These are phyloP conservation scores for Harmothoe impar DNA, from an alignment of 2,888 invertebrate species.

Conservation along the genomic window DNA sequence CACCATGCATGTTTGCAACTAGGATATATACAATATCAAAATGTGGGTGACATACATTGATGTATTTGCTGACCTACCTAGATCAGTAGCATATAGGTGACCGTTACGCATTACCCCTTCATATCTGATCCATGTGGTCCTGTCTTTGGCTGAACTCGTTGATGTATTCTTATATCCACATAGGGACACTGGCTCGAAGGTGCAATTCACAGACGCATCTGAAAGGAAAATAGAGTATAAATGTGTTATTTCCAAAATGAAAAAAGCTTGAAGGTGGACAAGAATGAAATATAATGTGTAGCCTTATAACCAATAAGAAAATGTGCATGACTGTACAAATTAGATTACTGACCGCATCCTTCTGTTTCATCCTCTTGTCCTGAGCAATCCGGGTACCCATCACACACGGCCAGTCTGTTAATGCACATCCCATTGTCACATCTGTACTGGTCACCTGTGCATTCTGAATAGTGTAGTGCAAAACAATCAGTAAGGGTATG, in stretches of 20 bases:
- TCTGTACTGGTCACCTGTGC: background rate
- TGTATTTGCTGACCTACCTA: background rate
- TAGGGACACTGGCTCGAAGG: background rate
- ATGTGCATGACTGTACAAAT: too few relatives aligned
- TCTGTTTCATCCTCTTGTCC: background rate
- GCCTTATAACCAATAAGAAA: too few relatives aligned
- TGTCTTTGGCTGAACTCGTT: background rate
- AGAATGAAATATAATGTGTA: too few relatives aligned
- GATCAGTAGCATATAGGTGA: background rate
- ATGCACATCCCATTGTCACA: constrained; percentile 19
- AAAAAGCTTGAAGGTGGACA: too few relatives aligned
- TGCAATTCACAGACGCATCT: background rate
- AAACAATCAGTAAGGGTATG: too few relatives aligned
- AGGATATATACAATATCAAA: too few relatives aligned
- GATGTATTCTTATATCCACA: background rate
- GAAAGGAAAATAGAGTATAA: background rate
- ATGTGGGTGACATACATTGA: too few relatives aligned
- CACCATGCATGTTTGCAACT: too few relatives aligned
- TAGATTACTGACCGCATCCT: background rate
- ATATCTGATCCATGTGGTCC: background rate
- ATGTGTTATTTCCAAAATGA: background rate
- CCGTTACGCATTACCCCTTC: background rate
- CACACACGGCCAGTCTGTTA: constrained; percentile 2
- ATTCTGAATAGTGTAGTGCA: background rate
- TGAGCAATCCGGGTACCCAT: background rate